Evolutionary conservation across 53 echinoderm and acorn worm species (phyloP).

Genomic region (Echinarachnius parma): DNA sequence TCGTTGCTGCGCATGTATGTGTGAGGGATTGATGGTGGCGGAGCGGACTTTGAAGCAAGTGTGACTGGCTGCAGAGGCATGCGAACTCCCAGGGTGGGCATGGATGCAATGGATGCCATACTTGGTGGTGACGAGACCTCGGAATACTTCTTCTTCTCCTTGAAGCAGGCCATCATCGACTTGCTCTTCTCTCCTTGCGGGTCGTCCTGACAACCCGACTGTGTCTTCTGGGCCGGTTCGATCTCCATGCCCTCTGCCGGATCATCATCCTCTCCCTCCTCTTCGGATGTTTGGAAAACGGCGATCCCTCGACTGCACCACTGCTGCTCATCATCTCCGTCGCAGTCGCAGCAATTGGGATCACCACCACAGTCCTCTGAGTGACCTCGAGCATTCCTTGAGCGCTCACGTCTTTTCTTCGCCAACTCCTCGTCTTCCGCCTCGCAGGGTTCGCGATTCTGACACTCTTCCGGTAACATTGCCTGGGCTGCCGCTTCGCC

Average conservation of each 20-base stretch:
- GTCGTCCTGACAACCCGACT: not conserved
- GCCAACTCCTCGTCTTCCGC: not conserved
- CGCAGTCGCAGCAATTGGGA: not conserved
- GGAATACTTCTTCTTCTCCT: constrained; percentile 15
- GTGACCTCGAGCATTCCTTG: not conserved
- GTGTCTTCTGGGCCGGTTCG: not conserved
- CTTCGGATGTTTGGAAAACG: constrained; percentile 20
- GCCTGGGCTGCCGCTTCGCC: constrained; percentile 1
- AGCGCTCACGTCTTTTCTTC: not conserved
- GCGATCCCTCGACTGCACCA: constrained; percentile 43
- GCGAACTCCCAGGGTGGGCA: not conserved
- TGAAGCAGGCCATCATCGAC: constrained; percentile 39
- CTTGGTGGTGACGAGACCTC: not conserved
- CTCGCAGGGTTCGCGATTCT: not conserved
- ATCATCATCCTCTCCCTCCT: constrained; percentile 5
- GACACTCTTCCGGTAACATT: constrained; percentile 6
- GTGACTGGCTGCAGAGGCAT: constrained; percentile 7
- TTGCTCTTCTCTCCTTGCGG: constrained; percentile 8
- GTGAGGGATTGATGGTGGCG: constrained; percentile 14
- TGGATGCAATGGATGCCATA: not conserved
- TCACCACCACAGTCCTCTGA: not conserved
- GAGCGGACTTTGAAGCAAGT: not conserved
- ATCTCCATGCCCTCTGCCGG: constrained; percentile 25
- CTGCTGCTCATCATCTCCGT: constrained; percentile 26
- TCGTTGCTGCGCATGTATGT: constrained; percentile 13